Conservation (phyloP, 2,888 invertebrate genomes). For the Eulithis prunata region DNA sequence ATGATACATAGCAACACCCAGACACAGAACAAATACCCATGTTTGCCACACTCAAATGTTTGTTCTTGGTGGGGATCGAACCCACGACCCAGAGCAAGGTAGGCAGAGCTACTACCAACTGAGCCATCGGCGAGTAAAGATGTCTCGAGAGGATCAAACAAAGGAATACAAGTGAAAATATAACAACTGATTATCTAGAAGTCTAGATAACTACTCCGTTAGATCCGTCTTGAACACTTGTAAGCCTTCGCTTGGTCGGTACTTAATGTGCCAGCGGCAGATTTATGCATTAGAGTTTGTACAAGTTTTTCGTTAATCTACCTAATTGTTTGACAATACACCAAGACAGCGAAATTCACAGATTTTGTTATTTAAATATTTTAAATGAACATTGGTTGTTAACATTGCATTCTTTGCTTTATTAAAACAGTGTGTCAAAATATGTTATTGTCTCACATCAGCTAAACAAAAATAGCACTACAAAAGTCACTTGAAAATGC, state of each 20-base stretch:
- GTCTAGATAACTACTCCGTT: neutral
- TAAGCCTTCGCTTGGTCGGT: neutral
- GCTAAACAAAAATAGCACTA: neutral
- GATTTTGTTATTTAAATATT: neutral
- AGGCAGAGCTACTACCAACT: no score
- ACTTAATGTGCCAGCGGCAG: neutral
- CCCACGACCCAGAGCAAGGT: no score
- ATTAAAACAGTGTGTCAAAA: no score
- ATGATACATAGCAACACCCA: no score
- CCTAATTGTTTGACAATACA: conserved; percentile 22
- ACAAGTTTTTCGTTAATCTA: no score
- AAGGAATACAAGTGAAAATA: neutral
- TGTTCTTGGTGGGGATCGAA: no score
- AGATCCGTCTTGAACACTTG: neutral
- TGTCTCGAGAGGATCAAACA: neutral
- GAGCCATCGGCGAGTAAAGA: no score
- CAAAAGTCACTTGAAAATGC: neutral
- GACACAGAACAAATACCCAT: no score
- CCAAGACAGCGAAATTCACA: conserved; percentile 17
- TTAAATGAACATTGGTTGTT: no score
- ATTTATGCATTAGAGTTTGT: no score
- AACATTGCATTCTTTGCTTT: no score
- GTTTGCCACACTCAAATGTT: no score
- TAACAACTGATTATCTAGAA: neutral
- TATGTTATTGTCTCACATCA: neutral